Percentiles rank a stretch among this genome's conserved stretches.
phyloP scores from a whole-genome alignment of 2,797 vertebrate genomes.

The Sorex maritimensis region DNA sequence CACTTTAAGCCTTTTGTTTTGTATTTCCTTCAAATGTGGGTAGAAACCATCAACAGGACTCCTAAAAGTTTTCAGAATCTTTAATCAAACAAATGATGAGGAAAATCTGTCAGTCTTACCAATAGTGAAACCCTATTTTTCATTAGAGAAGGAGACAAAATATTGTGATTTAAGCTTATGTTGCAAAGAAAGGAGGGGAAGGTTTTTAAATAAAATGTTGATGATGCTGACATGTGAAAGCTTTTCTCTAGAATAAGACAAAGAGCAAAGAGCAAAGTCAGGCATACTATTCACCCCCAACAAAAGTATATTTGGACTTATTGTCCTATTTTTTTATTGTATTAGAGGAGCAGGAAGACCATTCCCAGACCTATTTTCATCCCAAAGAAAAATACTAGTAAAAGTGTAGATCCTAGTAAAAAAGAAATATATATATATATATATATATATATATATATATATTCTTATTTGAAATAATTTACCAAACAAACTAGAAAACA shows the following conservation, averaged over 20 bases:
- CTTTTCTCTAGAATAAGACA: background rate
- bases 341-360: background rate
- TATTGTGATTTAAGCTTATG: constrained; percentile 69
- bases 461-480: background rate
- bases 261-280: background rate
- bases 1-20: constrained; percentile 77
- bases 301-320: background rate
- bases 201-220: constrained; percentile 30
- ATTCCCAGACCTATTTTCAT: background rate
- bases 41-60: constrained; percentile 71
- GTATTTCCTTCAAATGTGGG: constrained; percentile 73
- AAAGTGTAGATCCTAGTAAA: background rate
- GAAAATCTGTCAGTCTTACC: constrained; percentile 75
- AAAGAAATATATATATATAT: background rate
- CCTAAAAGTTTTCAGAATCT: constrained; percentile 60
- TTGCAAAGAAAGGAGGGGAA: background rate
- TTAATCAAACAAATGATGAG: constrained; percentile 78
- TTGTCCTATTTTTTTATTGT: background rate
- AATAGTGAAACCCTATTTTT: constrained; percentile 61
- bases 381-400: constrained; percentile 35
- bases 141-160: constrained; percentile 70
- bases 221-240: constrained; percentile 55
- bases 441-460: background rate
- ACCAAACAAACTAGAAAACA: background rate
- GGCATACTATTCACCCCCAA: background rate